A percentile compares a stretch with the other conserved stretches of the same genome.
These are phyloP conservation scores for Lutraria lutraria DNA, from an alignment of 2,888 invertebrate genomes.

Conservation along the genomic window DNA sequence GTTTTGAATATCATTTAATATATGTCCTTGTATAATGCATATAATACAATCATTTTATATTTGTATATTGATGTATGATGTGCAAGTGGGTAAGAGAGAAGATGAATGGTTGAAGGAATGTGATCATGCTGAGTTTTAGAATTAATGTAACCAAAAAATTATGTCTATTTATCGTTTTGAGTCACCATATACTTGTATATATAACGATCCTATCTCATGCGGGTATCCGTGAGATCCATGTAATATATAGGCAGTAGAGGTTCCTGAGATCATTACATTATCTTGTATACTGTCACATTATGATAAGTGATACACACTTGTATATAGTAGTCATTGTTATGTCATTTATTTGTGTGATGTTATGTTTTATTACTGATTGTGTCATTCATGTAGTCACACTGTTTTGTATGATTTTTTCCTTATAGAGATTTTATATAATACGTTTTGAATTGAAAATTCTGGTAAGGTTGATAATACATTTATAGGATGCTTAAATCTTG, in stretches of 20 bases:
- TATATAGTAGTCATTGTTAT: conserved; percentile 14
- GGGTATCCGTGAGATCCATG: conserved; percentile 2
- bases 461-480: conserved; percentile 64
- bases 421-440: conserved; percentile 62
- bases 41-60: conserved; percentile 5
- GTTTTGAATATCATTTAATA: neutral
- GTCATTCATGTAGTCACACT: conserved; percentile 32
- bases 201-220: neutral
- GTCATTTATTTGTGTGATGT: conserved; percentile 35
- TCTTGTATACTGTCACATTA: neutral
- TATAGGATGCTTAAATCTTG: conserved; percentile 37
- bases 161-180: neutral
- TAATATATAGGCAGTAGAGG: neutral
- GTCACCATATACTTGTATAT: neutral
- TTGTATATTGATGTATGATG: neutral
- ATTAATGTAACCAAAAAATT: neutral
- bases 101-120: no score
- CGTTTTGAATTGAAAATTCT: conserved; percentile 63
- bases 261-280: neutral
- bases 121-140: neutral
- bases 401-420: conserved; percentile 39
- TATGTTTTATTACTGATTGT: conserved; percentile 11
- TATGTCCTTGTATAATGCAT: neutral
- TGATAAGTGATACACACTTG: neutral
- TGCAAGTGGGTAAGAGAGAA: neutral